Evolutionary conservation across 2,888 invertebrate species (phyloP).

Genomic region (Idaea aversata): DNA sequence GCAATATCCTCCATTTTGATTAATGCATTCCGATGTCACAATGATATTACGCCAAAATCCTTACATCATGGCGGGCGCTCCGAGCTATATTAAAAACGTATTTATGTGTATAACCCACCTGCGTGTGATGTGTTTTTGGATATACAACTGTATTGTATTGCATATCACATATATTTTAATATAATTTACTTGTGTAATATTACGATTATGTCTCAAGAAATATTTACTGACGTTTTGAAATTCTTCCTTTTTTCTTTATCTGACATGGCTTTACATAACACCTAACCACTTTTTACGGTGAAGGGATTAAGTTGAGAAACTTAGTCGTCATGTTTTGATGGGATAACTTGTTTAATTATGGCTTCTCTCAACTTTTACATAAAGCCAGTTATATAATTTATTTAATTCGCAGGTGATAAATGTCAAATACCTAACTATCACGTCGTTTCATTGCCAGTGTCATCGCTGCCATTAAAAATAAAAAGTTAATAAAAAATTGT

Average conservation of each 20-base stretch:
- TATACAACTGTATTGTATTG: neutral
- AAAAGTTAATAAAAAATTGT: neutral
- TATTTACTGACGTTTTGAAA: too few species aligned
- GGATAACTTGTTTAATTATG: too few species aligned
- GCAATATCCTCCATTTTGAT: constrained; percentile 67
- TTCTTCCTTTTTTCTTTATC: too few species aligned
- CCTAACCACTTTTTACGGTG: too few species aligned
- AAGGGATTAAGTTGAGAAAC: too few species aligned
- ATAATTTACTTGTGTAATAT: too few species aligned
- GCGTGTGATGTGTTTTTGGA: constrained; percentile 24
- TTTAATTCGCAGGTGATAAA: neutral
- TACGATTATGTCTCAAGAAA: too few species aligned
- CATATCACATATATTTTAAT: neutral
- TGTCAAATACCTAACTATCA: neutral
- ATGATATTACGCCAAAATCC: constrained; percentile 63
- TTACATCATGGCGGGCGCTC: constrained; percentile 65
- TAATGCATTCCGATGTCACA: constrained; percentile 75
- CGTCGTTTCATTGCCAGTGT: neutral
- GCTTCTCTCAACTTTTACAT: neutral
- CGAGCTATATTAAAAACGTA: constrained; percentile 77
- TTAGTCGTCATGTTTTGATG: too few species aligned
- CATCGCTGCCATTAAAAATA: neutral
- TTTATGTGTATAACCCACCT: constrained; percentile 68
- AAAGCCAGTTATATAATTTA: neutral
- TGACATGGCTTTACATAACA: too few species aligned